Conservation (phyloP, 2,797 vertebrate species). For the Chromis chromis region DNA sequence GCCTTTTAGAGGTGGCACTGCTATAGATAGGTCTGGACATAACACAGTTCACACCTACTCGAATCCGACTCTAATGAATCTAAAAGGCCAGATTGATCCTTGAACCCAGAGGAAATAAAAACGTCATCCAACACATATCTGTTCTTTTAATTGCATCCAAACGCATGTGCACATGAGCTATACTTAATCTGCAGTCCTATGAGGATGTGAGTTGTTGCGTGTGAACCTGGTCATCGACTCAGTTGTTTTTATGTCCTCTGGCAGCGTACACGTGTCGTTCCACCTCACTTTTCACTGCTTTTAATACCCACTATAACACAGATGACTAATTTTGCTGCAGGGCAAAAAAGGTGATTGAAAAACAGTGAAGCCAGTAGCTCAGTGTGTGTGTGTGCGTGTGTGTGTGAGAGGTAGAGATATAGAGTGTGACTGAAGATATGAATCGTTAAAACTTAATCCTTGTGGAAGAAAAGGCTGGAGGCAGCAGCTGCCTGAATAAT, state of each 20-base stretch:
- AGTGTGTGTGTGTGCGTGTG: constrained; percentile 4
- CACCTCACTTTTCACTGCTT: constrained; percentile 27
- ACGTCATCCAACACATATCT: not conserved
- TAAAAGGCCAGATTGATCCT: not conserved
- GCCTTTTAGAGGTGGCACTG: not conserved
- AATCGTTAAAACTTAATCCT: constrained; percentile 62
- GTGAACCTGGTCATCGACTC: constrained; percentile 4
- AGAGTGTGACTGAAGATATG: constrained; percentile 34
- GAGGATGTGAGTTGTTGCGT: not conserved
- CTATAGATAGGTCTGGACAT: not conserved
- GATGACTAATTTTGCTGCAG: constrained; percentile 47
- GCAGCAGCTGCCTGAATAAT: constrained; percentile 56
- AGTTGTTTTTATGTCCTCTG: constrained; percentile 31
- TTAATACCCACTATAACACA: constrained; percentile 17
- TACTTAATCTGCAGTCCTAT: not conserved
- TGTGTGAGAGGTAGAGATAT: not conserved
- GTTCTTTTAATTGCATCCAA: not conserved
- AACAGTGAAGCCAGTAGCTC: constrained; percentile 23
- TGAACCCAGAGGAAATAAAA: not conserved
- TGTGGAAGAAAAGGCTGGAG: constrained; percentile 43
- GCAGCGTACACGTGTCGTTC: not conserved
- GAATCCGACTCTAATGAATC: not conserved
- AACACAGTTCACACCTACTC: not conserved
- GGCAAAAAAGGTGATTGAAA: constrained; percentile 45
- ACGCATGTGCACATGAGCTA: not conserved